phyloP scores from a whole-genome alignment of 1,140 invertebrate species.

The Leptestheria dahalacensis region DNA sequence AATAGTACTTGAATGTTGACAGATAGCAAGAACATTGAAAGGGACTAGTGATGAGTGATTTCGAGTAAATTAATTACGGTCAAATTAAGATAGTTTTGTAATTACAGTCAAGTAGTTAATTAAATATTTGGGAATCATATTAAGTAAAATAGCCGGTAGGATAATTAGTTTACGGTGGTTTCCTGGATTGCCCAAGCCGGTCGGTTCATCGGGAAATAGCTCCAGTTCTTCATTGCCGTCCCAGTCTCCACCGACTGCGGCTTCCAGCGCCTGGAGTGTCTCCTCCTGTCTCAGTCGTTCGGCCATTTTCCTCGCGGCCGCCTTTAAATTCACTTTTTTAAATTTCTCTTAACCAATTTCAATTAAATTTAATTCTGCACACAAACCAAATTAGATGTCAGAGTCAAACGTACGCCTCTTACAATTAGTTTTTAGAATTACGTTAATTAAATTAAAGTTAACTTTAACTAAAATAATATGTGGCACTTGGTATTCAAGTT shows the following conservation, averaged over 20 bases:
- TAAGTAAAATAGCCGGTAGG: no score
- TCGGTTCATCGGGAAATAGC: not conserved
- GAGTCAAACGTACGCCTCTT: no score
- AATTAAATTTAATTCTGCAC: no score
- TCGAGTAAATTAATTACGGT: not conserved
- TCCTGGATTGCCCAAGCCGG: no score
- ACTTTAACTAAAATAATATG: not conserved
- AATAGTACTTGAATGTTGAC: not conserved
- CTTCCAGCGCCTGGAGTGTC: slow-evolving; percentile 8
- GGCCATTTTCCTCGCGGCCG: slow-evolving; percentile 12
- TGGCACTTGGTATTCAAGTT: no score
- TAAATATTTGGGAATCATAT: not conserved
- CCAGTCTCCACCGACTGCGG: slow-evolving; percentile 4
- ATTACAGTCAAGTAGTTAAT: not conserved
- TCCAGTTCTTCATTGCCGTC: not conserved
- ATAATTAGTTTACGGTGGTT: not conserved
- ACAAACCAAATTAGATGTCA: no score
- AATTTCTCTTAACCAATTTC: no score
- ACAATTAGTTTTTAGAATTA: no score
- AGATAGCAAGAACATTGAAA: not conserved
- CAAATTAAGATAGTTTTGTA: not conserved
- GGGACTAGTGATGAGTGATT: not conserved
- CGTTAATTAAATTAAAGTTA: not conserved
- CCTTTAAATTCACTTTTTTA: not conserved
- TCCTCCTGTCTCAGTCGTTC: slow-evolving; percentile 12